These are phyloP conservation scores for Myrmecobius fasciatus DNA, from an alignment of 2,113 vertebrate genomes.

Conservation along the genomic window DNA sequence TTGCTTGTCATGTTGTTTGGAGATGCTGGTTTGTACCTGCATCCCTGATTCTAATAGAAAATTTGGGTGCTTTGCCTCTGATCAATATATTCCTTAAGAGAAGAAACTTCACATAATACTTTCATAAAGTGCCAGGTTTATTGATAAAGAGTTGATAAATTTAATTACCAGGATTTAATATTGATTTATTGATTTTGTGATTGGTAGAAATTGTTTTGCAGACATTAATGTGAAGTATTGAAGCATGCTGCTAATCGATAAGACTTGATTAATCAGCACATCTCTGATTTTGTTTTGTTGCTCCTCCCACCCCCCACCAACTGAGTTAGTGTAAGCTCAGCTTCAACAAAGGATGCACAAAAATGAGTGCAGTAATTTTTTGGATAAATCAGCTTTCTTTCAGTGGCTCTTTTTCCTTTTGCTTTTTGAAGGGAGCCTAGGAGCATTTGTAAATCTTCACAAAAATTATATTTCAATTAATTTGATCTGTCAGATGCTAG, in stretches of 20 bases:
- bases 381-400: conserved; percentile 22
- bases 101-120: conserved; percentile 78
- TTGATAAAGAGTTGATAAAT: conserved; percentile 77
- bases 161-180: conserved; percentile 82
- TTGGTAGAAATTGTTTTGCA: conserved; percentile 77
- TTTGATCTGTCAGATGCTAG: conserved; percentile 17
- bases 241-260: conserved; percentile 70
- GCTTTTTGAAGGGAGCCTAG: conserved; percentile 14
- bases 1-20: conserved; percentile 74
- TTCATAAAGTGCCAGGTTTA: conserved; percentile 77
- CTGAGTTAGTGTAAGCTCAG: conserved; percentile 63
- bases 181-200: conserved; percentile 81
- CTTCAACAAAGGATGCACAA: conserved; percentile 69
- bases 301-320: not conserved
- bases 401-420: conserved; percentile 5
- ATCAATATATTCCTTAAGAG: conserved; percentile 78
- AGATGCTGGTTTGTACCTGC: conserved; percentile 77
- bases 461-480: conserved; percentile 46
- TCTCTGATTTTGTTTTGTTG: conserved; percentile 49
- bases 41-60: conserved; percentile 78
- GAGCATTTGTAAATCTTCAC: not conserved
- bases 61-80: conserved; percentile 79
- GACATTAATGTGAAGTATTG: conserved; percentile 79
- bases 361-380: conserved; percentile 56
- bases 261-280: conserved; percentile 76